These are phyloP conservation scores for Chelon labrosus DNA, from an alignment of 2,797 vertebrate species.

Conservation along the genomic window DNA sequence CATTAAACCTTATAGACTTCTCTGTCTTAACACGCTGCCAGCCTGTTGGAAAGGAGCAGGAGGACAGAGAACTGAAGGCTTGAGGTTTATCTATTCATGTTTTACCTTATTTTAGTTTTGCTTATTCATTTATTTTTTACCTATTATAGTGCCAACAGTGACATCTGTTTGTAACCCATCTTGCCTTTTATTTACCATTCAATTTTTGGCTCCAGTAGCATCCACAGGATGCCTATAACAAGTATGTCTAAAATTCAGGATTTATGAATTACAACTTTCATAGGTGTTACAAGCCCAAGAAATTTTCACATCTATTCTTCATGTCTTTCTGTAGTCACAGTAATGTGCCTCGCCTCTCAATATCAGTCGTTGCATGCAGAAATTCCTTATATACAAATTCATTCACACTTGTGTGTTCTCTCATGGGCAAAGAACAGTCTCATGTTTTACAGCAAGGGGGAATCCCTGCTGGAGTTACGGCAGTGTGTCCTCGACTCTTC, in stretches of 20 bases:
- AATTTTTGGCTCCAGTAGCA: neutral
- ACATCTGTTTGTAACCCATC: neutral
- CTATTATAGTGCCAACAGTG: neutral
- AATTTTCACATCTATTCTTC: neutral
- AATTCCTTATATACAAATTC: neutral
- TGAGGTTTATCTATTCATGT: neutral
- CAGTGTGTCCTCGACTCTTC: slow-evolving; percentile 15
- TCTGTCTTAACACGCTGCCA: neutral
- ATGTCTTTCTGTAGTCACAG: neutral
- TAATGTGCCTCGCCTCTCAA: neutral
- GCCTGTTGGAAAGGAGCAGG: neutral
- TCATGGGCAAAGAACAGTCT: neutral
- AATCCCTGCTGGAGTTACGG: slow-evolving; percentile 23
- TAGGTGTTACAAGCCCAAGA: neutral
- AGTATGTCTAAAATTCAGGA: neutral
- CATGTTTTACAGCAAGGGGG: slow-evolving; percentile 16
- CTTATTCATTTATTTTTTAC: neutral
- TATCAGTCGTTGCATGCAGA: neutral
- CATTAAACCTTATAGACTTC: slow-evolving; percentile 5
- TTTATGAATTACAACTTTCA: neutral
- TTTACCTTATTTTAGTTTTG: neutral
- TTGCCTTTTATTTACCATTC: neutral
- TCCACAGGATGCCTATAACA: neutral
- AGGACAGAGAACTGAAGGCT: neutral
- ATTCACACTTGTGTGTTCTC: slow-evolving; percentile 11